Evolutionary conservation across 1,140 invertebrate species (phyloP).

Genomic region (Drosophila prosaltans): DNA sequence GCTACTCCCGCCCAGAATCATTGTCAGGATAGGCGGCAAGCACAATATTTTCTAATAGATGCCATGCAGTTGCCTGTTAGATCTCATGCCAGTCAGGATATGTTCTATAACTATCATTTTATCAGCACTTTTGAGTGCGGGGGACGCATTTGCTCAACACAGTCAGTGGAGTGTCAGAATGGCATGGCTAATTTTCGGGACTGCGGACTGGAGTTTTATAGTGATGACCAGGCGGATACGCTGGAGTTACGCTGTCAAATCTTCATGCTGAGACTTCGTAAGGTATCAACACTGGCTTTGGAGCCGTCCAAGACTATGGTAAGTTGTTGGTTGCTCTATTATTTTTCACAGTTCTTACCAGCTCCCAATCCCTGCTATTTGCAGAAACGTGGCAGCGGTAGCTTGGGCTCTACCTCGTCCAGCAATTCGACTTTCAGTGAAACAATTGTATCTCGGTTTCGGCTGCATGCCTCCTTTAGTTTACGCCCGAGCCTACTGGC

Average conservation of each 20-base stretch:
- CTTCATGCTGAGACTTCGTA: constrained; percentile 75
- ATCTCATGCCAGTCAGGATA: constrained; percentile 63
- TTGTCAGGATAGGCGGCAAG: background rate
- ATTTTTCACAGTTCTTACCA: background rate
- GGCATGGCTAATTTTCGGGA: constrained; percentile 67
- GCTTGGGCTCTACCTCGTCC: constrained; percentile 45
- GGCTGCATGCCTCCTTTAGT: constrained; percentile 69
- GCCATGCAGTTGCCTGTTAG: constrained; percentile 64
- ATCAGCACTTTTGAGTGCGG: constrained; percentile 75
- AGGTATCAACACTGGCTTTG: constrained; percentile 66
- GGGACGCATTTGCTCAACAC: constrained; percentile 71
- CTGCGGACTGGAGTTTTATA: constrained; percentile 72
- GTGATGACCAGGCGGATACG: constrained; percentile 30
- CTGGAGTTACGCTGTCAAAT: constrained; percentile 66
- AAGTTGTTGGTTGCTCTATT: constrained; percentile 29
- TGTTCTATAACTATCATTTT: constrained; percentile 81
- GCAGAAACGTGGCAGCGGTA: constrained; percentile 51
- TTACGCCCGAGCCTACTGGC: constrained; percentile 48
- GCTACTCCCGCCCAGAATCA: background rate
- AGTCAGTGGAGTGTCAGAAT: constrained; percentile 74
- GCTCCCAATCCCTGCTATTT: background rate
- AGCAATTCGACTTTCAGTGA: constrained; percentile 32
- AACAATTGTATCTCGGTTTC: constrained; percentile 67
- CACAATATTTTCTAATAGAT: constrained; percentile 62
- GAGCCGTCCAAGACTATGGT: constrained; percentile 60